Evolutionary conservation across 2,113 vertebrate species (phyloP), one percentile per base, ranked within the genome.

Genomic region (Salvelinus namaycush): DNA sequence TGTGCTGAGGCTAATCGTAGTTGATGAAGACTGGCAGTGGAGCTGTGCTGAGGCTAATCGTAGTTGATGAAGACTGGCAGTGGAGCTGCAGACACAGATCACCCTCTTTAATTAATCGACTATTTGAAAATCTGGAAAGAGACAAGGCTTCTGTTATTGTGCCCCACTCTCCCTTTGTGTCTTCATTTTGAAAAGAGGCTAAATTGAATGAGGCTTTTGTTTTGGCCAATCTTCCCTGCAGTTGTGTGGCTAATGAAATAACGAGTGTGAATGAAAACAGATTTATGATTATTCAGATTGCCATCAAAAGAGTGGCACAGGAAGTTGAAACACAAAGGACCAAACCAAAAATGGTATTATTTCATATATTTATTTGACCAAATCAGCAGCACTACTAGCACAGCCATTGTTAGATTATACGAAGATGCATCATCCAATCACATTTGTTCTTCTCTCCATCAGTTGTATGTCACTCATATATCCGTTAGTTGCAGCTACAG

Each of bases 51-150:
- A 87, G 92, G 92, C 92, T 95, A 95, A 95, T 96, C 89, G 91
- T 86, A 70, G 85, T 86, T 94, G 94, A 96, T 95, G 90, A 96
- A 94, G 91, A 94, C 82, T 84, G 94, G 88, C 93, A 87, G 7
- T 79, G 88, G 90, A 91, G 85, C 86, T 89, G 92, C 84, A 72
- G 81, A 74, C 88, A 85, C 88, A 91, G 95, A 91, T 91, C 89
- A 95, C 87, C 88, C 87, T 91, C 88, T 94, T 90, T 93, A 94
- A 95, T 95, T 93, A 90, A 92, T 88, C 84, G 92, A 78, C 89
- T 95, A 95, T 95, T 95, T 95, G 90, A 89, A 93, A 93, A 94
- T 92, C 89, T 92, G 88, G 82, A 93, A 81, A 79, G 84, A 91
- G 88, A 88, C 82, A 91, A 89, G 90, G 89, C 83, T 81, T 87